phyloP scores from a whole-genome alignment of 2,797 vertebrate genomes.

The Manis pentadactyla region DNA sequence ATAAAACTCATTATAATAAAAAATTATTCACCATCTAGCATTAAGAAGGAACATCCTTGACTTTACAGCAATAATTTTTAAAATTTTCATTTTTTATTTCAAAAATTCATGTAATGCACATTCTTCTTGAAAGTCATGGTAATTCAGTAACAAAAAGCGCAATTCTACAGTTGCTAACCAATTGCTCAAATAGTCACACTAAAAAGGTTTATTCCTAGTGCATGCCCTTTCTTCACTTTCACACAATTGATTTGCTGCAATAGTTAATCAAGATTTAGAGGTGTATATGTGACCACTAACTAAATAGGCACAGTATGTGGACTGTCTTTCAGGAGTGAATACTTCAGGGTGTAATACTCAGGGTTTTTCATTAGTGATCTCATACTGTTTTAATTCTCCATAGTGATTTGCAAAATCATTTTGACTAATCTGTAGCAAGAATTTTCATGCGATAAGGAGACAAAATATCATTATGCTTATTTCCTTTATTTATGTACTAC shows the following conservation, averaged over 20 bases:
- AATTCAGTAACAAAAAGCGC: not conserved
- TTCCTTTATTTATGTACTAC: not conserved
- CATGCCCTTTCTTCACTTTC: not conserved
- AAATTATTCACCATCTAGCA: not conserved
- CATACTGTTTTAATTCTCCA: not conserved
- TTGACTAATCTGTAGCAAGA: not conserved
- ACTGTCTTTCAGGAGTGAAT: not conserved
- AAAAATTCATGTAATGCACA: not conserved
- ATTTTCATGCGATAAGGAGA: not conserved
- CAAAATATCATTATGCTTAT: fast-evolving
- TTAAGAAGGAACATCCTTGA: not conserved
- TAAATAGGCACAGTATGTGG: not conserved
- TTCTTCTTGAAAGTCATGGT: not conserved
- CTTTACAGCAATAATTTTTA: too few relatives aligned
- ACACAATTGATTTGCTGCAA: not conserved
- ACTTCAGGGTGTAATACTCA: not conserved
- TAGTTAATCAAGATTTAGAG: not conserved
- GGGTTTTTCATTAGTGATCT: not conserved
- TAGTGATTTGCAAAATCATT: not conserved
- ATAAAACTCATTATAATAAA: not conserved
- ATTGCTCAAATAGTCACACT: not conserved
- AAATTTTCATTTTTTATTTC: not conserved
- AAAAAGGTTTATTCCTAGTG: not conserved
- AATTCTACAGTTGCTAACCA: not conserved
- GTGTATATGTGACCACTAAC: not conserved